Conservation (phyloP, 2,888 invertebrate species). For the Mythimna impura region DNA sequence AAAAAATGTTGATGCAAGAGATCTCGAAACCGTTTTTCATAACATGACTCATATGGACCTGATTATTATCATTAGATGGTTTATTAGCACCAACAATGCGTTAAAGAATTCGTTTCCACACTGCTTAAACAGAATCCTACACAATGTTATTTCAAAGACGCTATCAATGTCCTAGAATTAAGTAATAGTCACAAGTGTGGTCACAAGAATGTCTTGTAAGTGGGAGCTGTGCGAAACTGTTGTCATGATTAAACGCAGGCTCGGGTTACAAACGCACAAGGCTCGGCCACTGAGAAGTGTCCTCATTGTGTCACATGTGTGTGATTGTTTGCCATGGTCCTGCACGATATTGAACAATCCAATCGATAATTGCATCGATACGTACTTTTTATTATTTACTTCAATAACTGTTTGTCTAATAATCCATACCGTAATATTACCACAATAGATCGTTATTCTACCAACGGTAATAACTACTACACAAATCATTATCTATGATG, state of each 20-base stretch:
- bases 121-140: not conserved
- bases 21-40: not conserved
- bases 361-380: too few species aligned
- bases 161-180: not conserved
- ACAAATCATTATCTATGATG: not conserved
- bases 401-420: slow-evolving; percentile 1
- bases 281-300: slow-evolving; percentile 3
- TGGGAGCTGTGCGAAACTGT: not conserved
- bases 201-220: not conserved
- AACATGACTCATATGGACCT: not conserved
- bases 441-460: slow-evolving; percentile 5
- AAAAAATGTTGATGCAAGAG: too few species aligned
- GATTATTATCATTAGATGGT: not conserved
- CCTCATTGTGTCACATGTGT: not conserved
- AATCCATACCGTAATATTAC: not conserved
- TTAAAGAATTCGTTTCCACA: slow-evolving; percentile 9
- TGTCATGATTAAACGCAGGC: not conserved
- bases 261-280: not conserved
- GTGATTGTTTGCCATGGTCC: not conserved
- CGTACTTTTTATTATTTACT: not conserved
- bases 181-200: slow-evolving; percentile 3
- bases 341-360: not conserved
- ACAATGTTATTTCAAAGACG: not conserved
- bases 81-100: not conserved
- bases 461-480: not conserved